phyloP scores from a whole-genome alignment of 2,888 invertebrate genomes.

The Mimachlamys varia region DNA sequence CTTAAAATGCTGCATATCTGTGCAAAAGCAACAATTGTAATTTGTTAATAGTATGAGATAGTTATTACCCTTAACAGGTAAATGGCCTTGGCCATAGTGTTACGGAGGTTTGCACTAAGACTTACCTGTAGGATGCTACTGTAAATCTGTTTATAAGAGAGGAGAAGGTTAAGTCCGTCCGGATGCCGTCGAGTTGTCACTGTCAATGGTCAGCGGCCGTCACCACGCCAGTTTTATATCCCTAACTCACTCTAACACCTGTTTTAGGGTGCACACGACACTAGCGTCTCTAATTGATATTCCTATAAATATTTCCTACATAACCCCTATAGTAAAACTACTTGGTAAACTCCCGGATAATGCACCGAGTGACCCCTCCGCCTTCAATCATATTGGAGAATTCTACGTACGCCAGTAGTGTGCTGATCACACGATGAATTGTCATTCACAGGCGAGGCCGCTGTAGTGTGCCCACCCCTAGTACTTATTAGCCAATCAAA shows the following conservation, averaged over 20 bases:
- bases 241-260: constrained; percentile 1
- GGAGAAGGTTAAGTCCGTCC: neutral
- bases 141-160: neutral
- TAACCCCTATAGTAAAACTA: constrained; percentile 1
- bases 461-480: constrained; percentile 11
- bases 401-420: neutral
- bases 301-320: neutral
- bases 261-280: constrained; percentile 16
- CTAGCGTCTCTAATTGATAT: constrained; percentile 18
- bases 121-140: constrained; percentile 6
- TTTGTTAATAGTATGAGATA: too few relatives aligned
- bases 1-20: too few relatives aligned
- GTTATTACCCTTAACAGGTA: too few relatives aligned
- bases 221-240: neutral
- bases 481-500: neutral
- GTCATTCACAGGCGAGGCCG: constrained; percentile 14
- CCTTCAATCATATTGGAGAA: constrained; percentile 33
- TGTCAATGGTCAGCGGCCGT: neutral
- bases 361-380: constrained; percentile 20
- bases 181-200: neutral
- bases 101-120: neutral
- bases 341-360: constrained; percentile 23
- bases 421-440: neutral
- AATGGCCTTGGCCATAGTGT: neutral
- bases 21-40: too few relatives aligned